These are phyloP conservation scores for Gymnosoma rotundatum DNA, from an alignment of 2,888 invertebrate species.

Conservation along the genomic window DNA sequence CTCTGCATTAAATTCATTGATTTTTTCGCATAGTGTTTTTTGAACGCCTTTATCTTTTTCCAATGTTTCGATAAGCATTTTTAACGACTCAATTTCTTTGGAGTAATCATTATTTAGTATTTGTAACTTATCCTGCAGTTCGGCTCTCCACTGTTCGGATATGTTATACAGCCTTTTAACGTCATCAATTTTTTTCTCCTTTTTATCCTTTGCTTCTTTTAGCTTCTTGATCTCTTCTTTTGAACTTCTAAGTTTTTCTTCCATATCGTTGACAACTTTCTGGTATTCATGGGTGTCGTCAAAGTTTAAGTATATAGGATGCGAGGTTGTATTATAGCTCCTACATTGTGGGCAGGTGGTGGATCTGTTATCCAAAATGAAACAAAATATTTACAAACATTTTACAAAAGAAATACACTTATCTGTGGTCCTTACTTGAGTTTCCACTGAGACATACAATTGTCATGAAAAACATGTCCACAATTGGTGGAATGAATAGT, in stretches of 20 bases:
- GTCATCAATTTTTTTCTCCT: slow-evolving; percentile 10
- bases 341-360: slow-evolving; percentile 30
- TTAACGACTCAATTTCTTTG: background rate
- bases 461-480: slow-evolving; percentile 15
- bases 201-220: background rate
- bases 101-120: background rate
- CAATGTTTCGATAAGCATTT: background rate
- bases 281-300: slow-evolving; percentile 5
- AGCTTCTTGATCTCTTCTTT: background rate
- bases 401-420: background rate
- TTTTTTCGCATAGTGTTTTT: background rate
- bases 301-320: slow-evolving; percentile 26
- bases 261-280: slow-evolving; percentile 6
- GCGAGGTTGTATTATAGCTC: background rate
- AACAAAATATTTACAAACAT: background rate
- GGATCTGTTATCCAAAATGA: background rate
- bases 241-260: background rate
- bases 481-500: slow-evolving; percentile 14
- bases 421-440: slow-evolving; percentile 8
- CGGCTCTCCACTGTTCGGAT: slow-evolving; percentile 50
- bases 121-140: slow-evolving; percentile 16
- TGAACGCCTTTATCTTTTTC: background rate
- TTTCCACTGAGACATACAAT: slow-evolving; percentile 13
- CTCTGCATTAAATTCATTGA: background rate
- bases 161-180: slow-evolving; percentile 32